Evolutionary conservation across 2,888 invertebrate species (phyloP), one percentile per base, ranked within the genome.

Genomic region (Rosalia funebris): DNA sequence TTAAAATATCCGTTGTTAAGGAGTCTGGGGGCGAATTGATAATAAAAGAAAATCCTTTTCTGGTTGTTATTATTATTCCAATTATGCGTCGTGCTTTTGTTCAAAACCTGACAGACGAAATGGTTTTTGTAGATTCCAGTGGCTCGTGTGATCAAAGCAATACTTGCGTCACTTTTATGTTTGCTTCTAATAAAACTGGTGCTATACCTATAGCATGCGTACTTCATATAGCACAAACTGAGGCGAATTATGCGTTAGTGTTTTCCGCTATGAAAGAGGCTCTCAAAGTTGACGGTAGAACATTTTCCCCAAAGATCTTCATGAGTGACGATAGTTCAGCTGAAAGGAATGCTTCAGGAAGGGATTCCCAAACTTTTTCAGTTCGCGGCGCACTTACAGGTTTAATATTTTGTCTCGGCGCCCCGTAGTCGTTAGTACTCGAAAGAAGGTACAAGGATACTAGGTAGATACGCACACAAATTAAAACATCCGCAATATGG

Each of bases 81-180:
- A 45, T 63, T 39, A 68, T 68, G 66, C 37, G 53, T 44, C 36
- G 50, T 17, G 60, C 63, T 4, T 52, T 55, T 41, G 10, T 7
- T n/a, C 20, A 32, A 36, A 15, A 20, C 9, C 42, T 57, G 57
- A 34, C 50, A 12, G 16, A 46, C 14, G 62, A 60, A 60, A 55
- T 63, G 3, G 59, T 52, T 25, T 67, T 66, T 39, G 58, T 66
- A 11, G 65, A 67, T 54, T 63, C 63, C 1, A 67, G 58, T 25
- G 65, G 65, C 32, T 62, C 57, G 31, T 62, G 62, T 16, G 65
- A 67, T 39, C 47, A 56, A 17, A 53, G 46, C 9, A 41, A 39
- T 14, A 52, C 55, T 7, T 60, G 55, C 15, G 53, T 63, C 31
- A 63, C 65, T 3, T 65, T 65, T 52, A 17, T 66, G 9, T 63